These are phyloP conservation scores for Phodopus roborovskii DNA, from an alignment of 2,113 vertebrate genomes.

Conservation along the genomic window DNA sequence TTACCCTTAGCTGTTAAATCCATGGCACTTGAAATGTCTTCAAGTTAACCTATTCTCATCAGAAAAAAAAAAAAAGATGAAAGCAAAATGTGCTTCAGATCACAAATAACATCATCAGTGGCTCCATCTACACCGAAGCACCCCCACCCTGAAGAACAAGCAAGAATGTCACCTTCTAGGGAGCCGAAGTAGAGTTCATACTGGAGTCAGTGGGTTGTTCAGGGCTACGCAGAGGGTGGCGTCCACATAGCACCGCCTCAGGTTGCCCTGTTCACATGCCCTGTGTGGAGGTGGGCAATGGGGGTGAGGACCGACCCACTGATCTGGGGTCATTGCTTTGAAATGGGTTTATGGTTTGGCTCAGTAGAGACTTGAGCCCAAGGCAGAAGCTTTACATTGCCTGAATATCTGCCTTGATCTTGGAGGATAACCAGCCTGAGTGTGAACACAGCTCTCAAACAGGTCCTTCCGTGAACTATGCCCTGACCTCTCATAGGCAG, in stretches of 20 bases:
- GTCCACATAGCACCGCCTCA: neutral
- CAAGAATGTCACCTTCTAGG: neutral
- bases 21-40: neutral
- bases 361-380: neutral
- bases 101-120: accelerated
- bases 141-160: accelerated
- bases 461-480: neutral
- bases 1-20: neutral
- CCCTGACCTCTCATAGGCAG: neutral
- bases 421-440: neutral
- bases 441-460: neutral
- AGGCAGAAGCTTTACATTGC: neutral
- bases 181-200: neutral
- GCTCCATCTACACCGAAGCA: neutral
- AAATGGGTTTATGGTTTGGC: neutral
- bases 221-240: accelerated
- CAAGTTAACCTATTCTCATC: neutral
- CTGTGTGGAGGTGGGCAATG: neutral
- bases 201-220: neutral
- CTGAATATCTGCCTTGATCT: neutral
- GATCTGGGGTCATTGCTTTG: neutral
- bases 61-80: neutral
- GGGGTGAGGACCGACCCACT: accelerated
- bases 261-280: too few relatives aligned
- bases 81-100: neutral